phyloP scores from a whole-genome alignment of 2,113 vertebrate genomes.

The Delphinapterus leucas region DNA sequence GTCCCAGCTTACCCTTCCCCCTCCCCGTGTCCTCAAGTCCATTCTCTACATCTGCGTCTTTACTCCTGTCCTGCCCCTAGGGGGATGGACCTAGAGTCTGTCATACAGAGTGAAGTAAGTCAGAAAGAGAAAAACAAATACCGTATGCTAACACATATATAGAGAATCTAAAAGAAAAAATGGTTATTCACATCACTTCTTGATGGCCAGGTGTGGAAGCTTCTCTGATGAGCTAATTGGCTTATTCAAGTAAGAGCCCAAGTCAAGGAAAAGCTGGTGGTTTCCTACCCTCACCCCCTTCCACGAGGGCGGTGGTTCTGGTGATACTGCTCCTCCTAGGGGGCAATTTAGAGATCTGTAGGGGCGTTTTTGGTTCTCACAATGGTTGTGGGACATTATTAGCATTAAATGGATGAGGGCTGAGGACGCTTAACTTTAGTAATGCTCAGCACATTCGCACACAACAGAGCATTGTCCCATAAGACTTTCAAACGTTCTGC shows the following conservation, averaged over 20 bases:
- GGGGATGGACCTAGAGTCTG: too few species aligned
- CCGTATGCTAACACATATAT: too few species aligned
- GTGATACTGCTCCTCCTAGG: background rate
- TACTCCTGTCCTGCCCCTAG: too few species aligned
- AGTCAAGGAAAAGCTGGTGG: background rate
- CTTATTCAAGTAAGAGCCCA: background rate
- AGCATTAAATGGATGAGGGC: background rate
- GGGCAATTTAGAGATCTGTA: background rate
- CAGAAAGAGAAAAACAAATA: too few species aligned
- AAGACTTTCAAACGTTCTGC: background rate
- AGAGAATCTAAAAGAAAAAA: too few species aligned
- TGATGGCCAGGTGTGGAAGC: background rate
- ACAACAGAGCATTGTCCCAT: background rate
- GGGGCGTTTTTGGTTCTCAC: background rate
- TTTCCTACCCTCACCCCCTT: background rate
- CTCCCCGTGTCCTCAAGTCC: too few species aligned
- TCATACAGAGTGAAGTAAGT: too few species aligned
- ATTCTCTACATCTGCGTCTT: too few species aligned
- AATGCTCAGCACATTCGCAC: background rate
- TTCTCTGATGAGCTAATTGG: background rate
- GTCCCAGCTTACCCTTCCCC: too few species aligned
- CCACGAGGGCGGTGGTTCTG: background rate
- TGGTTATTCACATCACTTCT: background rate
- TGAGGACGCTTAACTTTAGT: background rate
- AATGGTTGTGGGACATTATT: background rate